Evolutionary conservation across 2,888 invertebrate species (phyloP).

Genomic region (Drosophila stalkeri): DNA sequence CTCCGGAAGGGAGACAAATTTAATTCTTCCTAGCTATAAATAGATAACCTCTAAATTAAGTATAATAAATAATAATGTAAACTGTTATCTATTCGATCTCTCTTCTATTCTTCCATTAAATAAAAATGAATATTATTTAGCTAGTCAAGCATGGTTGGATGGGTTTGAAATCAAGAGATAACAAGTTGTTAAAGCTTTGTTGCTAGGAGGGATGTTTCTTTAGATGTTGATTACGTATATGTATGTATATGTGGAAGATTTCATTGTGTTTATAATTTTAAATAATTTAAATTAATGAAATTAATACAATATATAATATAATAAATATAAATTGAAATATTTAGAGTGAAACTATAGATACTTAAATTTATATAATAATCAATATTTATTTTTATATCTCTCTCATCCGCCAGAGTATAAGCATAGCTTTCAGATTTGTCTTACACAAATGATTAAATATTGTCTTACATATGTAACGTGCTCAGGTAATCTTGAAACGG

Average conservation of each 20-base stretch:
- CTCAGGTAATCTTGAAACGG: not conserved
- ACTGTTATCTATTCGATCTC: not conserved
- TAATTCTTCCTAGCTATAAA: no score
- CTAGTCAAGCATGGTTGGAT: not conserved
- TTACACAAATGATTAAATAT: no score
- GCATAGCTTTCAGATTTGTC: not conserved
- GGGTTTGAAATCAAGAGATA: not conserved
- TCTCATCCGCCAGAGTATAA: not conserved
- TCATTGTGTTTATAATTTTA: not conserved
- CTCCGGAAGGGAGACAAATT: no score
- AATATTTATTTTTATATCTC: not conserved
- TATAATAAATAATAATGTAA: not conserved
- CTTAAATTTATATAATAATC: no score
- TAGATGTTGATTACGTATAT: slow-evolving; percentile 4
- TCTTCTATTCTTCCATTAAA: not conserved
- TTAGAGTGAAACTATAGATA: no score
- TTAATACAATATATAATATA: not conserved
- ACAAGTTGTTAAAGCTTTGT: not conserved
- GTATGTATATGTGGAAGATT: not conserved
- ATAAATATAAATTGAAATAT: no score
- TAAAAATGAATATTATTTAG: not conserved
- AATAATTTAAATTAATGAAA: not conserved
- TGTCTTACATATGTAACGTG: no score
- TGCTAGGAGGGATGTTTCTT: not conserved
- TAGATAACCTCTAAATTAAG: no score